These are phyloP conservation scores for Drosophila melanica DNA, from an alignment of 1,140 invertebrate species.

Conservation along the genomic window DNA sequence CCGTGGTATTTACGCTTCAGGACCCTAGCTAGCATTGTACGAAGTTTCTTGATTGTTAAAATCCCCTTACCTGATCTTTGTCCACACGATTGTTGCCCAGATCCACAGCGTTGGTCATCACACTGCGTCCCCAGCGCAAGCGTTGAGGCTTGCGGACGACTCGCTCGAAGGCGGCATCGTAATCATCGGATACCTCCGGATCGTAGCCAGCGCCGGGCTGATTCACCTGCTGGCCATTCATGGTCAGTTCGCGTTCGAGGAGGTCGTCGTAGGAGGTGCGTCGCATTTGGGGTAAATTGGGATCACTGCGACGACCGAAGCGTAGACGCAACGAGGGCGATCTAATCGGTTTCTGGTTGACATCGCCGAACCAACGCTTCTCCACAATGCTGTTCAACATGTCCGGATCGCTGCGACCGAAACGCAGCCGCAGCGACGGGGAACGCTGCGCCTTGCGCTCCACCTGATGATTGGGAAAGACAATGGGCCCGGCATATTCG, in stretches of 20 bases:
- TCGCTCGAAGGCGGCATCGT: slow-evolving; percentile 58
- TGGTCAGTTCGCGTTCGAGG: slow-evolving; percentile 62
- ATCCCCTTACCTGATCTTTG: slow-evolving; percentile 49
- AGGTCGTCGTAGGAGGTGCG: slow-evolving; percentile 68
- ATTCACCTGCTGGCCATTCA: slow-evolving; percentile 52
- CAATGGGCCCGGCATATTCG: slow-evolving; percentile 78
- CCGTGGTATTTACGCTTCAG: no score
- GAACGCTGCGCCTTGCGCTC: slow-evolving; percentile 89
- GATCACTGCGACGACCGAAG: slow-evolving; percentile 87
- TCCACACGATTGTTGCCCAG: slow-evolving; percentile 13
- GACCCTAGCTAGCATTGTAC: no score
- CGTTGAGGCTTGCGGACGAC: slow-evolving; percentile 76
- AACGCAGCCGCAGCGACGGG: slow-evolving; percentile 88
- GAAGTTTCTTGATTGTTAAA: no score
- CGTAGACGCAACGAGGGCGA: slow-evolving; percentile 87
- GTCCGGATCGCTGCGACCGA: slow-evolving; percentile 89
- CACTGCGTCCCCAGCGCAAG: slow-evolving; percentile 75
- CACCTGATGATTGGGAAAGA: slow-evolving; percentile 86
- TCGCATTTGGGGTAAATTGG: slow-evolving; percentile 84
- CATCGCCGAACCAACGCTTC: slow-evolving; percentile 83
- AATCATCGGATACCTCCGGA: slow-evolving; percentile 45
- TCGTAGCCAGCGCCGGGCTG: slow-evolving; percentile 27
- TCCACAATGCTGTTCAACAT: slow-evolving; percentile 64
- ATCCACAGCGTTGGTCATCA: slow-evolving; percentile 3
- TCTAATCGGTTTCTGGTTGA: slow-evolving; percentile 85